Base-by-base conservation (phyloP, 2,113 vertebrate genomes). In the Narcine bancroftii region DNA sequence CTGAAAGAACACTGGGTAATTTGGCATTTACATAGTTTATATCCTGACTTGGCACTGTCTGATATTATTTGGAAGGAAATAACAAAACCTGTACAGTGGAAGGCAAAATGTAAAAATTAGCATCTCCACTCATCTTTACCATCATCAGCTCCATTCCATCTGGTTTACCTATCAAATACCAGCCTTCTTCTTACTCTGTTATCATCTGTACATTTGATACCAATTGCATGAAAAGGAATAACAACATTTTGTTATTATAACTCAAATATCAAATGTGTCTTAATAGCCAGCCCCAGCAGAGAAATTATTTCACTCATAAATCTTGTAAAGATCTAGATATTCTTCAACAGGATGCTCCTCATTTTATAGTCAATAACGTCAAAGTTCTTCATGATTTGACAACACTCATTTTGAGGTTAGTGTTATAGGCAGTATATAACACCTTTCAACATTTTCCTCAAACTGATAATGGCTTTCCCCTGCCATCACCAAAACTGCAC, bases 371-470 rank as follows among this genome's bases (percentile, higher is more conserved):
- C n/a, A 39, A 42, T 42, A 39, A 63, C 60, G 24, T 24, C 39
- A 65, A 42, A 26, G 60, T 66, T 66, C 17, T 17, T 65, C 0
- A 2, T 65, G 11, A 65, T 47, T n/a, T 83, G 79, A 19, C 5
- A 76, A 76, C 75, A 85, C 2, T 11, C 29, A 29, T 56, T 85
- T 79, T 26, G 17, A 45, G 76, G 39, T 79, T 85, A 85, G 50
- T 85, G 81, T 56, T 85, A 85, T 53, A 85, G 56, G 11, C 50
- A n/a, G 81, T 33, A 85, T 56, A 33, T 33, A 85, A 85, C 81
- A 85, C 29, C 24, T 56, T 29, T 13, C 29, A n/a, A 33, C 33
- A 85, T n/a, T 36, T 85, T 47, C 60, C 53, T 85, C 50, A 47
- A 53, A 85, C 17, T 21, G 26, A 85, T 26, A 65, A 65, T 89